Evolutionary conservation across 2,888 invertebrate genomes (phyloP).

Genomic region (Melolontha melolontha): DNA sequence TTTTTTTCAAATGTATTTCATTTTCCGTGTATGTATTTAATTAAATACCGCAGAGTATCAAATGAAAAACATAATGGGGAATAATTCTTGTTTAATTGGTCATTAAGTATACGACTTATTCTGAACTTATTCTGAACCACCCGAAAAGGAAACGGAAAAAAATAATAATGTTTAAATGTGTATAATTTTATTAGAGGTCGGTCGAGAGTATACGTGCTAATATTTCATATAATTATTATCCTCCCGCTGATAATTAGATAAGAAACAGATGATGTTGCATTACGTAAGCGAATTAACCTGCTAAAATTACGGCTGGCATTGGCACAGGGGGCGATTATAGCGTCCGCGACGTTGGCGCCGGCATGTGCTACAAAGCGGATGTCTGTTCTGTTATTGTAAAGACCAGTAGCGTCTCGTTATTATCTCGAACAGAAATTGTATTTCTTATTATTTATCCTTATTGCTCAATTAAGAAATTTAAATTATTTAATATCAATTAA

Average conservation of each 20-base stretch:
- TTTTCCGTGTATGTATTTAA: too few species aligned
- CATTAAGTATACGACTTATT: too few species aligned
- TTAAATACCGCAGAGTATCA: too few species aligned
- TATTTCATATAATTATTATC: conserved; percentile 24
- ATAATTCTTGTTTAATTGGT: too few species aligned
- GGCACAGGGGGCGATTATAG: conserved; percentile 8
- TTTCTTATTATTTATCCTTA: too few species aligned
- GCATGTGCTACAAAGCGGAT: neutral
- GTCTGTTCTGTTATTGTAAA: neutral
- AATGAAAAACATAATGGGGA: too few species aligned
- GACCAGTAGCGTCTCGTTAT: neutral
- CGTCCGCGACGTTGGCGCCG: neutral
- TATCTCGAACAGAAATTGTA: too few species aligned
- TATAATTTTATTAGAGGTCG: conserved; percentile 2
- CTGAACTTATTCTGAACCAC: too few species aligned
- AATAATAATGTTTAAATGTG: neutral
- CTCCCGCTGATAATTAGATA: conserved; percentile 35
- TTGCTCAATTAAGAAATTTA: too few species aligned
- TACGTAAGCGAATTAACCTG: conserved; percentile 35
- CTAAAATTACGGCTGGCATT: conserved; percentile 7
- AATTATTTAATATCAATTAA: too few species aligned
- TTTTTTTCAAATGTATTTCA: too few species aligned
- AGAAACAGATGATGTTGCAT: conserved; percentile 33
- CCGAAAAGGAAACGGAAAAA: neutral
- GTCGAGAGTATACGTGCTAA: conserved; percentile 9